Conservation (phyloP, 2,888 invertebrate species). For the Kryphioiulus occultus region DNA sequence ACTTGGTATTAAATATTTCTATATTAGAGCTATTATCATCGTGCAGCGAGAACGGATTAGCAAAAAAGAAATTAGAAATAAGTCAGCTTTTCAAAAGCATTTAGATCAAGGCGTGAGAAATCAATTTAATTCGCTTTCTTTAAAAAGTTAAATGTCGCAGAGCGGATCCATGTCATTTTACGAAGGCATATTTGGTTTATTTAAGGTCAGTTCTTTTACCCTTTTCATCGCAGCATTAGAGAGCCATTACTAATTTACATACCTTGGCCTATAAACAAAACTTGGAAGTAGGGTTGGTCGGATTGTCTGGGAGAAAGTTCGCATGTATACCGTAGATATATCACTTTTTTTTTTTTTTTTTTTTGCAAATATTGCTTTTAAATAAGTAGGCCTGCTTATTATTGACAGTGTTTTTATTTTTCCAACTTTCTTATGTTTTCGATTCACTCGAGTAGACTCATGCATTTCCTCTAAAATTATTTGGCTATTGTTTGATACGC, state of each 20-base stretch:
- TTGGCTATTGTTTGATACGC: background rate
- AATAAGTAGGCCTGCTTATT: background rate
- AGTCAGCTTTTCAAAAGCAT: background rate
- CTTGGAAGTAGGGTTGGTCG: background rate
- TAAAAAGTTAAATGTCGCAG: background rate
- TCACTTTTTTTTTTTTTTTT: background rate
- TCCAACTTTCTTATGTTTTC: background rate
- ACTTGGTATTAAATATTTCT: background rate
- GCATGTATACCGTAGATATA: background rate
- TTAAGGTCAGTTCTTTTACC: background rate
- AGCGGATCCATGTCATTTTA: background rate
- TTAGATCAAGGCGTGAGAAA: constrained; percentile 9
- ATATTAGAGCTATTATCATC: background rate
- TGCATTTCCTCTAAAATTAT: background rate
- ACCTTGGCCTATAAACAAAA: background rate
- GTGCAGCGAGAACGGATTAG: background rate
- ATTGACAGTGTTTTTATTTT: background rate
- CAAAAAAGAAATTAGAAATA: background rate
- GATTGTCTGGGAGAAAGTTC: background rate
- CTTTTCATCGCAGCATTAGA: background rate
- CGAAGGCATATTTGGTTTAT: background rate
- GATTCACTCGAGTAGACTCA: background rate
- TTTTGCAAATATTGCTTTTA: background rate
- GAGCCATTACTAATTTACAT: constrained; percentile 12
- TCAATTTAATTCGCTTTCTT: background rate